These are phyloP conservation scores for Bombylius discolor DNA, from an alignment of 2,888 invertebrate species.

Conservation along the genomic window DNA sequence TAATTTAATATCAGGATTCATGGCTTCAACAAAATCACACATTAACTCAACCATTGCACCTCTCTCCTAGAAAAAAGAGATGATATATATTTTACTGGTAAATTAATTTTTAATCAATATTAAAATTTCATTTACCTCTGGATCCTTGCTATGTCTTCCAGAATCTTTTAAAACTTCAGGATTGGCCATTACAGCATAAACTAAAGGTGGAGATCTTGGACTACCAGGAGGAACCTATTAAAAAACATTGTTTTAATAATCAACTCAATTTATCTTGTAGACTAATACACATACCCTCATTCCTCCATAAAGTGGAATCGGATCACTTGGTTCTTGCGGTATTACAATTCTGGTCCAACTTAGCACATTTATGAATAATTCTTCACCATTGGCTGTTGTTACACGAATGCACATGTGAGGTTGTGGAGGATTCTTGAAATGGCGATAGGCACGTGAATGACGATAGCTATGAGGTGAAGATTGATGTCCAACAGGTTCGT, in stretches of 20 bases:
- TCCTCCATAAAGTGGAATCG: conserved; percentile 57
- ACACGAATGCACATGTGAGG: conserved; percentile 62
- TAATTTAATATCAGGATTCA: conserved; percentile 52
- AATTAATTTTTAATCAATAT: too few species aligned
- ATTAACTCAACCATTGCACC: conserved; percentile 53
- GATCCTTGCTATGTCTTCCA: conserved; percentile 53
- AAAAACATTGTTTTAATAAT: neutral
- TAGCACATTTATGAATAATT: conserved; percentile 52
- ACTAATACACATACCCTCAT: conserved; percentile 46
- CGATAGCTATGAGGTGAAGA: conserved; percentile 43
- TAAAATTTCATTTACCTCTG: conserved; percentile 35
- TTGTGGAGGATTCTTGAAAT: conserved; percentile 61
- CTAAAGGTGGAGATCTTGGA: conserved; percentile 47
- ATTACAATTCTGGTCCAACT: conserved; percentile 62
- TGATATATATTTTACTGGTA: too few species aligned
- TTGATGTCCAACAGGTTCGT: conserved; percentile 22
- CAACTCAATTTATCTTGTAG: neutral
- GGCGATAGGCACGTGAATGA: conserved; percentile 47
- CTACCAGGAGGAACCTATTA: conserved; percentile 46
- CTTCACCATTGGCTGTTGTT: conserved; percentile 39
- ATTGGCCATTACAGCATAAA: conserved; percentile 62
- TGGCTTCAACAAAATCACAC: conserved; percentile 59
- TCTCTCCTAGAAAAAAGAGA: conserved; percentile 40
- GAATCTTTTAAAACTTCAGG: conserved; percentile 55
- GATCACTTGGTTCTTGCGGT: conserved; percentile 50